Base-by-base conservation (phyloP, 92 coral and sea anemone species). In the Porites cylindrica region DNA sequence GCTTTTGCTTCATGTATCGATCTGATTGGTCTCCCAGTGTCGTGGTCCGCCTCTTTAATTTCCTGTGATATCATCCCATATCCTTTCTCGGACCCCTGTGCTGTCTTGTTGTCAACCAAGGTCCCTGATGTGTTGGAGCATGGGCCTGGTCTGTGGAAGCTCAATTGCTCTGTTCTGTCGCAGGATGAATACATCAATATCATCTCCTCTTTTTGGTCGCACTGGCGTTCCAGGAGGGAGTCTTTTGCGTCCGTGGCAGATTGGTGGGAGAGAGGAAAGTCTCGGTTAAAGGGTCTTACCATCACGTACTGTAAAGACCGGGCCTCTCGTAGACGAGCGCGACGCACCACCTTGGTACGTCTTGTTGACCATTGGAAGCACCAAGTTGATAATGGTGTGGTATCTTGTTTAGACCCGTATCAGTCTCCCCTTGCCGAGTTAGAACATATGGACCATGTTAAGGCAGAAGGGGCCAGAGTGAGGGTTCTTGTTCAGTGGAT, bases 261-360 rank as follows among this genome's bases (percentile, higher is more conserved):
- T 19, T 79, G 83, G 83, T 79, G 83, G 83, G 83, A 79, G 0
- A 13, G 5, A 4, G 7, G 63, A 16, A 66, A 79, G n/a, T 29
- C 32, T 29, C 32, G 32, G 32, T 29, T 29, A 29, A 29, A 29
- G 32, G 32, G 32, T 29, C 32, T 29, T 29, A 29, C 32, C 32
- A 29, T 29, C 32, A 29, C 32, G 32, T 29, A 29, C 2, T 29
- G 50, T 1, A 4, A 7, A 8, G 13, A 13, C 4, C 6, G 3
- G 21, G 16, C 6, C 12, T 13, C 3, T 66, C 16, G 60, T 58
- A 11, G 13, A 18, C 51, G 6, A 1, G 0, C 50, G 20, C 6
- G 19, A 68, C 52, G 59, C 59, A 13, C 14, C 67, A 7, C 6
- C 1, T 1, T 29, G 13, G 51, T 5, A 9, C 17, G 1, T 47